Conservation (phyloP, 1,140 invertebrate genomes). For the Lordiphosa collinella region DNA sequence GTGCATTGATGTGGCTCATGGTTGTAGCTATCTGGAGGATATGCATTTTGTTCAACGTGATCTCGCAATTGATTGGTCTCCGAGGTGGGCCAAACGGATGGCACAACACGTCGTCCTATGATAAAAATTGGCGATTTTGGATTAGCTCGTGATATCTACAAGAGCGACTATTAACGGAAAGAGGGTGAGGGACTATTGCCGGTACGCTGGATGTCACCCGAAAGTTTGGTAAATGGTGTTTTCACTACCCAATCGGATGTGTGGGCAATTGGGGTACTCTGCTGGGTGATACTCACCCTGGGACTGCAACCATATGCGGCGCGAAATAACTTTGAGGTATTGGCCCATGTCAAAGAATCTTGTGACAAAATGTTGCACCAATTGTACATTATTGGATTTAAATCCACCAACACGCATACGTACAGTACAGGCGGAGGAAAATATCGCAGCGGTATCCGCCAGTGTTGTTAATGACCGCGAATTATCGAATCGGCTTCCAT, state of each 20-base stretch:
- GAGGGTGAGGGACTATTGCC: slow-evolving; percentile 89
- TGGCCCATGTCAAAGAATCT: slow-evolving; percentile 92
- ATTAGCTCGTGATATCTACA: slow-evolving; percentile 95
- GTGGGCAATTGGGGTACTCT: slow-evolving; percentile 97
- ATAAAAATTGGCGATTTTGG: slow-evolving; percentile 99
- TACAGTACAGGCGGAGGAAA: too few species aligned
- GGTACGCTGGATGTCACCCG: slow-evolving; percentile 96
- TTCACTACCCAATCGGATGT: slow-evolving; percentile 97
- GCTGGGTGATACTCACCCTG: slow-evolving; percentile 98
- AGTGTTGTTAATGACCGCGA: too few species aligned
- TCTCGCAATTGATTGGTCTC: slow-evolving; percentile 94
- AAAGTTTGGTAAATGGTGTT: slow-evolving; percentile 94
- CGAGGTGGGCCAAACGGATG: slow-evolving; percentile 80
- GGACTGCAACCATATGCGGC: slow-evolving; percentile 98
- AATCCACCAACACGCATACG: too few species aligned
- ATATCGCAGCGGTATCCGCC: too few species aligned
- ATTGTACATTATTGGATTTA: too few species aligned
- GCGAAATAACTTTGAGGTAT: slow-evolving; percentile 93
- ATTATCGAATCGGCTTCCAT: too few species aligned
- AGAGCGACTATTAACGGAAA: slow-evolving; percentile 97
- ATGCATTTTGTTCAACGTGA: slow-evolving; percentile 98
- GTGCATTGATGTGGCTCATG: slow-evolving; percentile 96
- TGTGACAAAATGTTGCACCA: too few species aligned
- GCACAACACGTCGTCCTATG: slow-evolving; percentile 85
- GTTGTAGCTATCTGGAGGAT: slow-evolving; percentile 95